Evolutionary conservation across 2,888 invertebrate genomes (phyloP).

Genomic region (Metallyticus violacea): DNA sequence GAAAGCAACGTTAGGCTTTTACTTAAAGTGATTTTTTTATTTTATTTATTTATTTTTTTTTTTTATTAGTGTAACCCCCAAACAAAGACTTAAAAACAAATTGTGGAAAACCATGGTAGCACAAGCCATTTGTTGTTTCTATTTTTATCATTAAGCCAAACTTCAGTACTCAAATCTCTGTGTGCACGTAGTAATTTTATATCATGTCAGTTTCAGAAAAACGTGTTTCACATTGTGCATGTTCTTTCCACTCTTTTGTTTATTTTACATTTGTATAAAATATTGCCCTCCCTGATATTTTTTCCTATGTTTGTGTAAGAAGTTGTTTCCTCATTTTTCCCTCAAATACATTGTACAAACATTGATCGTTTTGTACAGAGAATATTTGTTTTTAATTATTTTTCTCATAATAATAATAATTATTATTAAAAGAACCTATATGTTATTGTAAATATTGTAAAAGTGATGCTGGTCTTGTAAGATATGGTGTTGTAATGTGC

Average conservation of each 20-base stretch:
- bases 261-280: slow-evolving; percentile 25
- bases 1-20: neutral
- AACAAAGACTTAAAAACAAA: neutral
- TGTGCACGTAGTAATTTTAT: slow-evolving; percentile 29
- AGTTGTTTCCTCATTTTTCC: neutral
- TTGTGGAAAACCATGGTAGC: slow-evolving; percentile 22
- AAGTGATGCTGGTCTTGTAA: slow-evolving; percentile 53
- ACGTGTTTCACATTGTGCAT: slow-evolving; percentile 23
- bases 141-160: slow-evolving; percentile 27
- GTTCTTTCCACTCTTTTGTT: slow-evolving; percentile 7
- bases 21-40: neutral
- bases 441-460: slow-evolving; percentile 43
- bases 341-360: slow-evolving; percentile 36
- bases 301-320: slow-evolving; percentile 26
- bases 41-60: neutral
- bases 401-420: slow-evolving; percentile 33
- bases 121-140: slow-evolving; percentile 31
- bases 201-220: slow-evolving; percentile 9
- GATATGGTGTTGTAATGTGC: slow-evolving; percentile 58
- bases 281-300: slow-evolving; percentile 5
- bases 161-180: slow-evolving; percentile 31
- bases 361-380: slow-evolving; percentile 40
- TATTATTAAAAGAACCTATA: slow-evolving; percentile 30
- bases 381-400: slow-evolving; percentile 39
- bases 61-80: neutral